phyloP scores from a whole-genome alignment of 1,140 invertebrate genomes.

The Cotesia chilonis region DNA sequence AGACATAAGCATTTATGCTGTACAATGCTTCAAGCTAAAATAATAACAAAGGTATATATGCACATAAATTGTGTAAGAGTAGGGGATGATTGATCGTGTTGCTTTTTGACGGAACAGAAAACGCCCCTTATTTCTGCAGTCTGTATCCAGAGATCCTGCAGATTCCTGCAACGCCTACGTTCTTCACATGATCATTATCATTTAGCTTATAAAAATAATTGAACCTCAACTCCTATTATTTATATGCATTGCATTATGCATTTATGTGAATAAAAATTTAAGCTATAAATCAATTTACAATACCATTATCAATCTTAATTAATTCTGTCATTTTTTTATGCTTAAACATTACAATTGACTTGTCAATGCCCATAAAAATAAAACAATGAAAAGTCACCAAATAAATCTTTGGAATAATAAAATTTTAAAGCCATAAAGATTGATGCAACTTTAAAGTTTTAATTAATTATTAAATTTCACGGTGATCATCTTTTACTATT shows the following conservation, averaged over 20 bases:
- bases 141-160: constrained; percentile 15
- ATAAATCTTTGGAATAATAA: no score
- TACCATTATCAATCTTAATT: no score
- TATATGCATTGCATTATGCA: background rate
- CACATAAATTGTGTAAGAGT: constrained; percentile 1
- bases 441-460: no score
- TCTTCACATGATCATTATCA: constrained; percentile 32
- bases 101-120: constrained; percentile 38
- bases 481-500: no score
- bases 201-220: constrained; percentile 18
- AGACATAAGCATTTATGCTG: constrained; percentile 3
- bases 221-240: background rate
- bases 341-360: no score
- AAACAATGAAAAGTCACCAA: no score
- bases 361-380: no score
- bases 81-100: constrained; percentile 42
- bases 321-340: no score
- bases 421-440: no score
- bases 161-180: constrained; percentile 34
- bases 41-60: background rate
- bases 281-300: no score
- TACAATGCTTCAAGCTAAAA: background rate
- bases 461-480: no score
- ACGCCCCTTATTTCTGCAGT: constrained; percentile 20
- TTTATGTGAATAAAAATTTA: no score